Evolutionary conservation across 2,888 invertebrate genomes (phyloP).

Genomic region (Plebejus anna): DNA sequence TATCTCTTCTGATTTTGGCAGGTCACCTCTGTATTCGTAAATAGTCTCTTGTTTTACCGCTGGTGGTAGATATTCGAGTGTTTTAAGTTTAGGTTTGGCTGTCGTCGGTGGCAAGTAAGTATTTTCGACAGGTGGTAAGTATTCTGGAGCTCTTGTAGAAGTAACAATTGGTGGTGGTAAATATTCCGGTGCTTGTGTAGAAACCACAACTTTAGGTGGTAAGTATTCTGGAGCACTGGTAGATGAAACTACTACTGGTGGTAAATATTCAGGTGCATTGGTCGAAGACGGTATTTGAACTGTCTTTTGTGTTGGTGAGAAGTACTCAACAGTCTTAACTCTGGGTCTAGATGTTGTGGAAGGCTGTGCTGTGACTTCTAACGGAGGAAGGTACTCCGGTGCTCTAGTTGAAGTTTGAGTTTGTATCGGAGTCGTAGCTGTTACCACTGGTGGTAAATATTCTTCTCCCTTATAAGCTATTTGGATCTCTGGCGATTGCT

Average conservation of each 20-base stretch:
- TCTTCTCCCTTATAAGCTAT: conserved; percentile 63
- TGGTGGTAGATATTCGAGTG: conserved; percentile 39
- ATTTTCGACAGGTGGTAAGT: conserved; percentile 46
- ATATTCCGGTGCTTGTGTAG: conserved; percentile 6
- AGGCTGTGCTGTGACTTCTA: neutral
- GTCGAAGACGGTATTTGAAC: neutral
- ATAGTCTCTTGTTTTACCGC: conserved; percentile 38
- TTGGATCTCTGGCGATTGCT: conserved; percentile 66
- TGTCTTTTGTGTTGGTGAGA: conserved; percentile 6
- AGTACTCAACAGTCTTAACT: conserved; percentile 17
- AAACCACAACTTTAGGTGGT: conserved; percentile 33
- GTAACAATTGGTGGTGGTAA: conserved; percentile 45
- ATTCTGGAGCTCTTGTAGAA: conserved; percentile 52
- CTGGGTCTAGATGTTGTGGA: conserved; percentile 21
- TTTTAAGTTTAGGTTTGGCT: conserved; percentile 34
- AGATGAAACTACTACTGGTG: neutral
- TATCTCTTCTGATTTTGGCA: conserved; percentile 32
- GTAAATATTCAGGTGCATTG: conserved; percentile 18
- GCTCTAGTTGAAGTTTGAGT: conserved; percentile 12
- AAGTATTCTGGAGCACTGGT: conserved; percentile 21
- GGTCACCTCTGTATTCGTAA: conserved; percentile 46
- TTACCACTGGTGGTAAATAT: conserved; percentile 62
- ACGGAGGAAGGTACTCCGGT: conserved; percentile 13
- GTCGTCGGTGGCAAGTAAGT: conserved; percentile 39
- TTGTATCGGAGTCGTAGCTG: conserved; percentile 30